A percentile compares a stretch with the other conserved stretches of the same genome.
Conservation (phyloP, 2,113 vertebrate genomes). For the Ceratotherium simum region DNA sequence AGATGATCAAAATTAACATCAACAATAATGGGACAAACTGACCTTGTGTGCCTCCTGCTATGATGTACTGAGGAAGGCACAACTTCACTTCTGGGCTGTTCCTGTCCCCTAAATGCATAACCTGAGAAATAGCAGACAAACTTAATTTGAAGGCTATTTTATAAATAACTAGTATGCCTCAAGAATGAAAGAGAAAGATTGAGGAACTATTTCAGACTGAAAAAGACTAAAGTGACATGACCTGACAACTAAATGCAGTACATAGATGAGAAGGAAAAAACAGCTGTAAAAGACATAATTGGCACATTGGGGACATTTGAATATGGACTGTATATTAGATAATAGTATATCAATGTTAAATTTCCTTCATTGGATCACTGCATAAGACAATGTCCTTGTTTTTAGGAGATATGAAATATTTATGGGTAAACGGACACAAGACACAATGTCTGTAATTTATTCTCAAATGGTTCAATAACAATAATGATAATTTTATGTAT, state of each 20-base stretch:
- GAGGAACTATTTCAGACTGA: background rate
- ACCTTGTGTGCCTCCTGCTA: background rate
- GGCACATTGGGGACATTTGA: background rate
- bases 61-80: background rate
- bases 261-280: background rate
- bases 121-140: background rate
- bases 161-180: background rate
- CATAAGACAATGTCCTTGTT: background rate
- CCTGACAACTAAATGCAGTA: background rate
- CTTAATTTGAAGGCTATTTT: background rate
- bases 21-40: background rate
- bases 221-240: background rate
- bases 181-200: background rate
- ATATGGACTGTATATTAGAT: background rate
- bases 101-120: background rate
- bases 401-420: conserved; percentile 8
- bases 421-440: background rate
- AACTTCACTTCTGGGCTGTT: background rate
- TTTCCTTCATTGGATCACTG: background rate
- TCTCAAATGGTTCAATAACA: background rate
- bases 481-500: background rate
- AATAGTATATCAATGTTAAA: background rate
- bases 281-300: background rate
- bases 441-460: background rate
- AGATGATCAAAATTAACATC: background rate